Base-by-base conservation (phyloP, 2,113 vertebrate species). In the Oreochromis spilurus region DNA sequence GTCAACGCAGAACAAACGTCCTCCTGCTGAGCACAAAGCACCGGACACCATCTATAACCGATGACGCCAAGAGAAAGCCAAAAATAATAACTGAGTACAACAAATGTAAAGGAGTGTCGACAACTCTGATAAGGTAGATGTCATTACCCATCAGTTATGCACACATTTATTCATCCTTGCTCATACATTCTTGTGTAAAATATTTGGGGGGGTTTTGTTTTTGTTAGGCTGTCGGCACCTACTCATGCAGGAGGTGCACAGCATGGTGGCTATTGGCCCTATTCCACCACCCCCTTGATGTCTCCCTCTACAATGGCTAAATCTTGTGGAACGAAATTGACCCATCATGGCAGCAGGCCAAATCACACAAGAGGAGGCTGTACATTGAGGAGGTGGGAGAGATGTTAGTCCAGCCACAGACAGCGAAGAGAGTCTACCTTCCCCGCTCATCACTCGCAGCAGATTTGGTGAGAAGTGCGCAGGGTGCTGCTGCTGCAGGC, bases 111-210 rank as follows among this genome's bases (percentile, higher is more conserved):
- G 4, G 26, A 58, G 4, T 1, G 55, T 58, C 7, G 0, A 58
- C 26, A 58, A 58, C 1, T 13, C 29, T 58, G 0, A 9, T 29
- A 16, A 29, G 55, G 26, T 58, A 58, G 55, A 7, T 29, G 13
- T 58, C 55, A 58, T 29, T 29, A 29, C 55, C 24, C 0, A 57
- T 57, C 54, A 58, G 26, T 58, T 58, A 58, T 2, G 1, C 55
- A 29, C 55, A 16, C 26, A 58, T 16, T 29, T 58, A 0, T 58
- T 3, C 0, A 58, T 29, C 29, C n/a, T n/a, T n/a, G n/a, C n/a
- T n/a, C n/a, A n/a, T n/a, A n/a, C n/a, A n/a, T n/a, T n/a, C n/a
- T n/a, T n/a, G n/a, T n/a, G n/a, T n/a, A n/a, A n/a, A n/a, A n/a
- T n/a, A n/a, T n/a, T n/a, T n/a, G n/a, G n/a, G n/a, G n/a, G n/a